A percentile compares a stretch with the other conserved stretches of the same genome.
Conservation (phyloP, 1,140 invertebrate species). For the Druon quercuslanigerum region DNA sequence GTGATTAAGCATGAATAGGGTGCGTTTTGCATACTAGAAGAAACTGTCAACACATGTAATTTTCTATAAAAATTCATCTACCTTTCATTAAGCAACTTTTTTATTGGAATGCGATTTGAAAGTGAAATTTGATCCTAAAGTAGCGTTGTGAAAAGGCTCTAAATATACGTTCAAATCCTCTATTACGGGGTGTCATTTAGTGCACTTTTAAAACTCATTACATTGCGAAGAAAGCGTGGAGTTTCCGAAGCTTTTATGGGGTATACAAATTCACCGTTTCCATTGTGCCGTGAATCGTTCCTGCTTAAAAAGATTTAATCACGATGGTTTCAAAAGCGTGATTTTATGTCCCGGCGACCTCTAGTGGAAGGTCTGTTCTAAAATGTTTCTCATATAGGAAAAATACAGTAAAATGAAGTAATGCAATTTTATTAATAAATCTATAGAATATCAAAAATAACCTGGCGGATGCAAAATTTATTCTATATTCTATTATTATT, state of each 20-base stretch:
- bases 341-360: constrained; percentile 6
- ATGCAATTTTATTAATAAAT: too few species aligned
- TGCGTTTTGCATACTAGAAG: too few species aligned
- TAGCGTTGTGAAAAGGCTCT: neutral
- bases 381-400: neutral
- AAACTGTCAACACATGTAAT: too few species aligned
- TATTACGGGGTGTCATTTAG: neutral
- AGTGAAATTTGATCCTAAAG: too few species aligned
- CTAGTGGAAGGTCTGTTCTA: neutral
- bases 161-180: neutral
- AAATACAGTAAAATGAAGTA: neutral
- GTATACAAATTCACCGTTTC: neutral
- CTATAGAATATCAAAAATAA: too few species aligned
- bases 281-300: neutral
- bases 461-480: too few species aligned
- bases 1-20: too few species aligned
- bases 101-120: too few species aligned
- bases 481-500: too few species aligned
- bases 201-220: neutral
- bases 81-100: too few species aligned
- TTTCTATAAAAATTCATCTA: too few species aligned
- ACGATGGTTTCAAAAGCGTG: constrained; percentile 8
- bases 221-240: neutral
- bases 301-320: constrained; percentile 17
- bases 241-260: neutral